Evolutionary conservation across 1,140 invertebrate genomes (phyloP), one percentile per base, ranked within the genome.

Genomic region (Nomia melanderi): DNA sequence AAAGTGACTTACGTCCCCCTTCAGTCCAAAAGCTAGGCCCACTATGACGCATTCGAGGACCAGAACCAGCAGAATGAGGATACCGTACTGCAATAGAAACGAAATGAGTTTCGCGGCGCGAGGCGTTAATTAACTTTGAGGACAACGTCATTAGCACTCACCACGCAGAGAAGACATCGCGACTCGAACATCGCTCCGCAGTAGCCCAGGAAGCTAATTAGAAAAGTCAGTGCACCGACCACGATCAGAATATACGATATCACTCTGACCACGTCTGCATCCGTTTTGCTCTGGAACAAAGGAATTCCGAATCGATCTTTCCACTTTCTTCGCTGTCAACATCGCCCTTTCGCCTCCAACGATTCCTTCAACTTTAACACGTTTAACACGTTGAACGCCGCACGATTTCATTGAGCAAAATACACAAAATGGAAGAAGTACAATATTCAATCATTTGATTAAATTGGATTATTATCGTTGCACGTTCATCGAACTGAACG

Each of bases 171-270:
- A 88, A 97, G 94, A 90, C 96, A 96, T 82, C 95, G 94, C 67
- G 95, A 97, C 89, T 97, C 96, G 88, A 96, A 94, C 86, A 97
- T 94, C 12, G 97, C 96, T 50, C 97, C 97, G 88, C 97, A 97
- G 87, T 97, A 98, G 41, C 97, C 97, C 47, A 97, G 90, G 91
- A 97, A 97, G 69, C 96, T 96, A 78, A 97, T 93, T 66, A 97
- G 92, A 91, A 97, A 97, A 85, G 97, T 95, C 79, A 97, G 93
- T 29, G 94, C 94, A 59, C 97, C 97, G 66, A 95, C 94, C n/a
- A 94, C 94, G 77, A 98, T 96, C 53, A 97, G 92, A 50, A 97
- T 93, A 88, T 96, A 96, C 27, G 95, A 93, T 66, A 94, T 93
- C 88, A 95, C 93, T 84, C 93, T 93, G 71, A 95, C 93, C 57